These are phyloP conservation scores for Drosophila sechellia DNA, from an alignment of 1,140 invertebrate genomes.

Conservation along the genomic window DNA sequence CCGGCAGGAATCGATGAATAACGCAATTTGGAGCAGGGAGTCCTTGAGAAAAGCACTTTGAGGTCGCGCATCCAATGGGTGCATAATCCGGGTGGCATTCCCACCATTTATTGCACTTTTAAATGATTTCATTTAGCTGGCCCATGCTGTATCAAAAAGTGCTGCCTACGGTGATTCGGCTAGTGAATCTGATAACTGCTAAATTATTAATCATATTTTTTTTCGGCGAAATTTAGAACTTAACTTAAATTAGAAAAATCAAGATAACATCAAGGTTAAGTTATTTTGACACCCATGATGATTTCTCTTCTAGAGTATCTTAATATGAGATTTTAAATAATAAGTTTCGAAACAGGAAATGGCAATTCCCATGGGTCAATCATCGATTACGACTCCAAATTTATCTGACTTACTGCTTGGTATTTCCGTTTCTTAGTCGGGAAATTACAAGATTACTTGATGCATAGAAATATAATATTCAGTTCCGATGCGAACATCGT, in stretches of 20 bases:
- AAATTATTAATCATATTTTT: not conserved
- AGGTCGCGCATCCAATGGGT: not conserved
- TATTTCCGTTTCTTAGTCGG: too few species aligned
- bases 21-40: not conserved
- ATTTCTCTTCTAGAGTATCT: too few species aligned
- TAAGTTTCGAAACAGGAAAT: not conserved
- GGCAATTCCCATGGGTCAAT: too few species aligned
- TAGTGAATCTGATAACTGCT: not conserved
- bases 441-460: too few species aligned
- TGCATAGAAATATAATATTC: too few species aligned
- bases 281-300: too few species aligned
- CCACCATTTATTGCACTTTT: slow-evolving; percentile 29
- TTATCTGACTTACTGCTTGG: too few species aligned
- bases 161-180: not conserved
- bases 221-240: not conserved
- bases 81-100: not conserved
- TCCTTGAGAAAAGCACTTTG: not conserved
- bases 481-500: too few species aligned
- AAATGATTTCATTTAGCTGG: slow-evolving; percentile 36
- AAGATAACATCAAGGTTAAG: too few species aligned
- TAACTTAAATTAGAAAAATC: not conserved
- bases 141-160: not conserved
- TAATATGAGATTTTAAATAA: not conserved
- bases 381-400: too few species aligned
- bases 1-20: slow-evolving; percentile 54